phyloP scores from a whole-genome alignment of 2,113 vertebrate species.

The Lophotis ruficrista region DNA sequence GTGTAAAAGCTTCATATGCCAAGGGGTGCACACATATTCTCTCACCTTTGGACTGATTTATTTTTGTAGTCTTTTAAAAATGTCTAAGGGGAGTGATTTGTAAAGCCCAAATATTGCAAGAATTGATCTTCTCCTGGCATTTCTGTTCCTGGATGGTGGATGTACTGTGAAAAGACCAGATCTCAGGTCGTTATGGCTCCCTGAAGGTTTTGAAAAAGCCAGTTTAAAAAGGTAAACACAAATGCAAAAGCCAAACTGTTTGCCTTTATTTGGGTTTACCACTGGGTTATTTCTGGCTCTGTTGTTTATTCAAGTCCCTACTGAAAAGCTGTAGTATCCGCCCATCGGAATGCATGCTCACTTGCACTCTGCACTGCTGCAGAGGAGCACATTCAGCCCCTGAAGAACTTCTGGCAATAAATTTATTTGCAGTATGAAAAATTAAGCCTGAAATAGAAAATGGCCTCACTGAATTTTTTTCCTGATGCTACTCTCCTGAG shows the following conservation, averaged over 20 bases:
- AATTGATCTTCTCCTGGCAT: background rate
- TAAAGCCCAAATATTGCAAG: background rate
- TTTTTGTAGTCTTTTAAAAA: background rate
- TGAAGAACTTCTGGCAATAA: background rate
- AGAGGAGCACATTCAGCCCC: background rate
- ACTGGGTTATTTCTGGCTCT: background rate
- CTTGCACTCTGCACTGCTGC: background rate
- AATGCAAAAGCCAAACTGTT: slow-evolving; percentile 7
- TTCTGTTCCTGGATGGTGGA: background rate
- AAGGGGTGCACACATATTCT: background rate
- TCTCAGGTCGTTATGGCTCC: background rate
- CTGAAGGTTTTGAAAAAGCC: background rate
- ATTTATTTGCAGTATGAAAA: background rate
- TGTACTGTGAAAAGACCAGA: background rate
- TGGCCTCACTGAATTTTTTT: background rate
- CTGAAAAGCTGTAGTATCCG: background rate
- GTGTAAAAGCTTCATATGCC: background rate
- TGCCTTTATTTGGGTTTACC: slow-evolving; percentile 13
- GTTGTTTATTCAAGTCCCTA: background rate
- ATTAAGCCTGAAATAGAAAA: background rate
- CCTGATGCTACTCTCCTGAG: background rate
- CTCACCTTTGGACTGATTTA: background rate
- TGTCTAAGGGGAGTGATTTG: background rate
- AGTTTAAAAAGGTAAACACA: background rate
- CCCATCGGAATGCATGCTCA: background rate